Conservation (phyloP, 1,140 invertebrate genomes). For the Drosophila orosa region DNA sequence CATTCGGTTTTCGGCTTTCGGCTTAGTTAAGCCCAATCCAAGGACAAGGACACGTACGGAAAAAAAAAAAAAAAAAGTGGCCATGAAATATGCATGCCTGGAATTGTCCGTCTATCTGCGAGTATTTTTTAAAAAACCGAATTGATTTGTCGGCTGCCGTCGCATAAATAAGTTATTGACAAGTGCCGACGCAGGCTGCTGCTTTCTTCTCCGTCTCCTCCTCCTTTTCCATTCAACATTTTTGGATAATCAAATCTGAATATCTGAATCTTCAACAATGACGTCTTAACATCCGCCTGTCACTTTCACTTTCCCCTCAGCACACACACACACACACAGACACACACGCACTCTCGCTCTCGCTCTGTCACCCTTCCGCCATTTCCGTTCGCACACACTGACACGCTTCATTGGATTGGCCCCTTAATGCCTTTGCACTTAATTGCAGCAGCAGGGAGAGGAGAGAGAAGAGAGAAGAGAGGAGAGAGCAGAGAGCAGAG, state of each 20-base stretch:
- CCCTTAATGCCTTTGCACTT: slow-evolving; percentile 51
- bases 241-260: slow-evolving; percentile 31
- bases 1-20: background rate
- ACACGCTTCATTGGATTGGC: slow-evolving; percentile 45
- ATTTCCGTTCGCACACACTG: slow-evolving; percentile 26
- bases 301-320: slow-evolving; percentile 12
- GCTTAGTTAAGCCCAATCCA: slow-evolving; percentile 17
- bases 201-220: background rate
- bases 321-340: background rate
- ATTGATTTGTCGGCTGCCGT: slow-evolving; percentile 26
- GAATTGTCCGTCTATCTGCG: slow-evolving; percentile 22
- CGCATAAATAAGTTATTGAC: slow-evolving; percentile 43
- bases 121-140: slow-evolving; percentile 32
- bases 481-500: background rate
- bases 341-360: background rate
- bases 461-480: background rate
- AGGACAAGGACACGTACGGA: slow-evolving; percentile 20
- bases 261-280: slow-evolving; percentile 28
- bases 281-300: slow-evolving; percentile 33
- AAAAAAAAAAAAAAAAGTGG: too few species aligned
- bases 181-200: slow-evolving; percentile 3
- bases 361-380: slow-evolving; percentile 2
- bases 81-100: slow-evolving; percentile 32
- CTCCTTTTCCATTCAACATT: slow-evolving; percentile 4
- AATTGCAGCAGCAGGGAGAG: slow-evolving; percentile 17